These are phyloP conservation scores for Origma solitaria DNA, from an alignment of 2,113 vertebrate genomes.

Conservation along the genomic window DNA sequence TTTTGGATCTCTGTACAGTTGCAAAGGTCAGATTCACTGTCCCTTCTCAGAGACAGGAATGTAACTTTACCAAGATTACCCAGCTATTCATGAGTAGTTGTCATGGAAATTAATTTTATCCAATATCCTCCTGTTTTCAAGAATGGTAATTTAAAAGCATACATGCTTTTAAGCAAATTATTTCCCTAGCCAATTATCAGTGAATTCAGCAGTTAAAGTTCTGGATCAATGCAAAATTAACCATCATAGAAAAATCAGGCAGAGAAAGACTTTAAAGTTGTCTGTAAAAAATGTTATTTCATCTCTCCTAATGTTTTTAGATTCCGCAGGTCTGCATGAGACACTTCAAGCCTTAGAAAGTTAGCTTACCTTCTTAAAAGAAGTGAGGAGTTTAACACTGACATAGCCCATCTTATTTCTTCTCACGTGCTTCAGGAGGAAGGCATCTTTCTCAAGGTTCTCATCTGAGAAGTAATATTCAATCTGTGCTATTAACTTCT, in stretches of 20 bases:
- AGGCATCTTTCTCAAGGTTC: conserved; percentile 95
- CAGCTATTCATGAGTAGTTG: neutral
- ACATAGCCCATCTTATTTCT: conserved; percentile 96
- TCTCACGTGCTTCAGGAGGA: conserved; percentile 92
- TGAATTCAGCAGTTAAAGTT: neutral
- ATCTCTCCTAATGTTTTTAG: neutral
- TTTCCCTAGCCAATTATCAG: neutral
- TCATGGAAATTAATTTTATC: neutral
- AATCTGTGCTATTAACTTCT: conserved; percentile 89
- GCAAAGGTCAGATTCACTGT: neutral
- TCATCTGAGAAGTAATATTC: conserved; percentile 97
- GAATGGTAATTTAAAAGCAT: neutral
- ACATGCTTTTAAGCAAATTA: neutral
- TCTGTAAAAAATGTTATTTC: neutral
- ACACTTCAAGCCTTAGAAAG: neutral
- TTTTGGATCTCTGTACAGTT: neutral
- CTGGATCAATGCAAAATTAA: neutral
- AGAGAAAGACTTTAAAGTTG: neutral
- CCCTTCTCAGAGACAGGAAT: neutral
- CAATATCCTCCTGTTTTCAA: neutral
- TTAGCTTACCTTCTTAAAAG: conserved; percentile 92
- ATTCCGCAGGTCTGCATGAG: neutral
- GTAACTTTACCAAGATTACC: neutral
- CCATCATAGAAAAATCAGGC: neutral
- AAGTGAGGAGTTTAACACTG: conserved; percentile 96